Evolutionary conservation across 2,797 vertebrate species (phyloP), one percentile per base, ranked within the genome.

Genomic region (Fistularia commersonii): DNA sequence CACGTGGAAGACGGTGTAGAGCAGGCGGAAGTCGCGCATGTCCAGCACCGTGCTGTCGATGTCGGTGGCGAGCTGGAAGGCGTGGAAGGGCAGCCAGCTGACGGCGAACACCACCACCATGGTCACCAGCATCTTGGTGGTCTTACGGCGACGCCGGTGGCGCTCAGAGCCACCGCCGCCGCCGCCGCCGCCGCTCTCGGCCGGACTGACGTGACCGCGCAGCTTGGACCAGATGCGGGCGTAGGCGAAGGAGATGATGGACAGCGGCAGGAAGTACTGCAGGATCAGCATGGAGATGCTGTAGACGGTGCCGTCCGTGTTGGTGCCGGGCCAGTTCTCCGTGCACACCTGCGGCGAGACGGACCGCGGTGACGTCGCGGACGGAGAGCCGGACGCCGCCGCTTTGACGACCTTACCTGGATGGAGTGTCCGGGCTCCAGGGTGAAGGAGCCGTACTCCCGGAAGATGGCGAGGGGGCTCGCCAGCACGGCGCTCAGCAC

Each of bases 121-220:
- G 1, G 92, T 93, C 63, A 94, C 93, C 72, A 98, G 81, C 96
- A 98, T 98, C 76, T 97, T 94, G 75, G 95, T 98, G 66, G 93
- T 96, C 52, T 97, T 98, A 42, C 68, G 92, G 13, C 93, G 91
- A 0, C 94, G 88, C 7, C 93, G 92, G 65, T 95, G 94, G 8
- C 87, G 80, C 50, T 90, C 87, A 0, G 90, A 90, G 0, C 85
- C 80, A 3, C 49, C 41, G 44, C 3, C 41, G 8, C 42, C 90
- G 37, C 57, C 43, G 50, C 5, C 45, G 23, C 43, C 90, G 35
- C 90, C 85, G 14, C 14, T 14, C 80, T 90, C 90, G 0, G 92
- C 93, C 0, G 95, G 96, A 61, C 92, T 93, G 32, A 95, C 87
- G 0, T 96, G 94, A 64, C 89, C 93, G 40, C 91, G 94, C 13